Conservation (phyloP, 2,888 invertebrate genomes). For the Nephrotoma guestfalica region DNA sequence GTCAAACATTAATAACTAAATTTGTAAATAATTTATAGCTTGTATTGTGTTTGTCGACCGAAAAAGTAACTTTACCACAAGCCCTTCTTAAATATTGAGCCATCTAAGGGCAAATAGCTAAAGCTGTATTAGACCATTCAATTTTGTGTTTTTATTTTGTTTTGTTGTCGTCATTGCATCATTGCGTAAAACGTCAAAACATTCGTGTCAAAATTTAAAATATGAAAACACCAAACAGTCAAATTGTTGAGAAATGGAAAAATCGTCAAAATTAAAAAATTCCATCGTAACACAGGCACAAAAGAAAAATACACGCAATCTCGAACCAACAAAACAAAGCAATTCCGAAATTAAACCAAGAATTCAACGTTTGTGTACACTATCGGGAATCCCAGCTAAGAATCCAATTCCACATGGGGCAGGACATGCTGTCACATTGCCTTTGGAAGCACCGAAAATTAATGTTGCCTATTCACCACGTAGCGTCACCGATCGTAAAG, state of each 20-base stretch:
- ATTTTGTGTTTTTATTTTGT: background rate
- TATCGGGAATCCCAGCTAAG: background rate
- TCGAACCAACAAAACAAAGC: background rate
- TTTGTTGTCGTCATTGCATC: background rate
- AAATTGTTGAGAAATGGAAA: background rate
- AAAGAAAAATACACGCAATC: background rate
- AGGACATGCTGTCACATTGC: background rate
- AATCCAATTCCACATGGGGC: background rate
- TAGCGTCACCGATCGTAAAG: background rate
- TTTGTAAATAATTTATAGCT: too few species aligned
- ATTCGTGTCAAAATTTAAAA: background rate
- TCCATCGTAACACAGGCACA: background rate
- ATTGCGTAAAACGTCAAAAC: background rate
- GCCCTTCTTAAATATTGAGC: background rate
- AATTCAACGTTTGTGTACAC: background rate
- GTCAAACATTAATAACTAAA: too few species aligned
- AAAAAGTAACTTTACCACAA: too few species aligned
- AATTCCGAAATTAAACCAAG: background rate
- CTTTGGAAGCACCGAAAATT: background rate
- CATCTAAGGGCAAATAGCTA: background rate
- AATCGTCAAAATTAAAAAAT: background rate
- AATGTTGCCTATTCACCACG: background rate
- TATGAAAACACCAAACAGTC: background rate
- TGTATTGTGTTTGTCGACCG: too few species aligned
- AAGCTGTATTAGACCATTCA: background rate